Conservation (phyloP, 2,888 invertebrate genomes). For the Corbicula japonica region DNA sequence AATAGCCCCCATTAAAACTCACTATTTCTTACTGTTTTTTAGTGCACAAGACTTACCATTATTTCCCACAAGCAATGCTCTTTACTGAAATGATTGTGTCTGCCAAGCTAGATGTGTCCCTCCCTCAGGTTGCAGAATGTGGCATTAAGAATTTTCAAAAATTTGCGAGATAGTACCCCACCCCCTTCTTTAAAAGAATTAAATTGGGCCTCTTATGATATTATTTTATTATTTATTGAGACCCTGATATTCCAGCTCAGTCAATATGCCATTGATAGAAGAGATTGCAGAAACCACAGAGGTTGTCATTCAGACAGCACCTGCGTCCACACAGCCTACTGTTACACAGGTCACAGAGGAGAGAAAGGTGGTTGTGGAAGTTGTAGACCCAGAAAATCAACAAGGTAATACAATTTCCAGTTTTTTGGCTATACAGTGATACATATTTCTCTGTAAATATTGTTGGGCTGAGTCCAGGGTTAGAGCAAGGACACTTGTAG, state of each 20-base stretch:
- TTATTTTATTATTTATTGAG: neutral
- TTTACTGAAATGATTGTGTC: neutral
- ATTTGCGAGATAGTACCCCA: too few species aligned
- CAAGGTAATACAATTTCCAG: neutral
- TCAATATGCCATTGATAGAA: slow-evolving; percentile 72
- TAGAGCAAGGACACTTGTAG: too few species aligned
- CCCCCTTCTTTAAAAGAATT: too few species aligned
- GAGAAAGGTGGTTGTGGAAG: slow-evolving; percentile 42
- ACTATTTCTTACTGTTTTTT: too few species aligned
- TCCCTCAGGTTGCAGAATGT: neutral
- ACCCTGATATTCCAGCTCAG: neutral
- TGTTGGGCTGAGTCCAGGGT: neutral
- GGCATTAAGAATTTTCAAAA: neutral
- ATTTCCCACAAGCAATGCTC: neutral
- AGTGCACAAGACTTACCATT: too few species aligned
- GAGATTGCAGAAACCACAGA: slow-evolving; percentile 57
- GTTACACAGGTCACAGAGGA: slow-evolving; percentile 10
- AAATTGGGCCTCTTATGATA: too few species aligned
- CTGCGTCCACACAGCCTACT: slow-evolving; percentile 6
- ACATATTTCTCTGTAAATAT: neutral
- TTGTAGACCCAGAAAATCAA: slow-evolving; percentile 26
- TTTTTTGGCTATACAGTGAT: neutral
- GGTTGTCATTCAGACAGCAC: slow-evolving; percentile 22
- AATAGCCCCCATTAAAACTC: too few species aligned
- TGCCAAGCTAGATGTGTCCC: neutral